phyloP scores from a whole-genome alignment of 2,888 invertebrate genomes.

The Nasonia oneida region DNA sequence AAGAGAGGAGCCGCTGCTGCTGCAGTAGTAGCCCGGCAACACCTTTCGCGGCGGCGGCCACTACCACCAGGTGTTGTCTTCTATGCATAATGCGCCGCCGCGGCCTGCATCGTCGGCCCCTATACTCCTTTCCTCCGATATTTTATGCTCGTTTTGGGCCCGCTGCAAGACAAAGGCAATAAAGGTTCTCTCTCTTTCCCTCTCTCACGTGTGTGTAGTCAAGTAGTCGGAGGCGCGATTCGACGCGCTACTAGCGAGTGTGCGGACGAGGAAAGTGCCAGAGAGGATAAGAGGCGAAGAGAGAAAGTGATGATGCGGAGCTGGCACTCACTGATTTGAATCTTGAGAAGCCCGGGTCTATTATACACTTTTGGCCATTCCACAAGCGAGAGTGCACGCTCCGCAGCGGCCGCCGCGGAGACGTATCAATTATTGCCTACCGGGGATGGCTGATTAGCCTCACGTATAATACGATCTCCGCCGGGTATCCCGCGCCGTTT shows the following conservation, averaged over 20 bases:
- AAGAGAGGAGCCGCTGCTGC: constrained; percentile 1
- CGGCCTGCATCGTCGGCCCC: constrained; percentile 44
- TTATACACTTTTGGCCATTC: constrained; percentile 36
- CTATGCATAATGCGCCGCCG: constrained; percentile 62
- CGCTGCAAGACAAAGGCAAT: constrained; percentile 53
- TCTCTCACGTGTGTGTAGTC: constrained; percentile 13
- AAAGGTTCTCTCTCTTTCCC: constrained; percentile 7
- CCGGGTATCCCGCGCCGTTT: too few relatives aligned
- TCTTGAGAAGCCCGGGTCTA: constrained; percentile 17
- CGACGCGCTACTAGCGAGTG: constrained; percentile 56
- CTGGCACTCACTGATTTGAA: constrained; percentile 25
- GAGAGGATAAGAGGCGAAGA: constrained; percentile 54
- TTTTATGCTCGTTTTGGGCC: constrained; percentile 45
- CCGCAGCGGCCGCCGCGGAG: constrained; percentile 45
- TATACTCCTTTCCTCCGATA: constrained; percentile 32
- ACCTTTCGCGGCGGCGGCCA: constrained; percentile 56
- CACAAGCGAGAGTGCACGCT: constrained; percentile 33
- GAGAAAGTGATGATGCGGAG: constrained; percentile 58
- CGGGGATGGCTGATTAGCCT: neutral
- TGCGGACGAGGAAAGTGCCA: constrained; percentile 60
- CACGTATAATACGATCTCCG: neutral
- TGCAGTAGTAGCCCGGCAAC: constrained; percentile 46
- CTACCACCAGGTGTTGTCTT: constrained; percentile 56
- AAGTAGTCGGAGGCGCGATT: constrained; percentile 59
- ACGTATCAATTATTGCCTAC: constrained; percentile 24